Evolutionary conservation across 2,113 vertebrate genomes (phyloP), one percentile per base, ranked within the genome.

Genomic region (Megaleporinus macrocephalus): DNA sequence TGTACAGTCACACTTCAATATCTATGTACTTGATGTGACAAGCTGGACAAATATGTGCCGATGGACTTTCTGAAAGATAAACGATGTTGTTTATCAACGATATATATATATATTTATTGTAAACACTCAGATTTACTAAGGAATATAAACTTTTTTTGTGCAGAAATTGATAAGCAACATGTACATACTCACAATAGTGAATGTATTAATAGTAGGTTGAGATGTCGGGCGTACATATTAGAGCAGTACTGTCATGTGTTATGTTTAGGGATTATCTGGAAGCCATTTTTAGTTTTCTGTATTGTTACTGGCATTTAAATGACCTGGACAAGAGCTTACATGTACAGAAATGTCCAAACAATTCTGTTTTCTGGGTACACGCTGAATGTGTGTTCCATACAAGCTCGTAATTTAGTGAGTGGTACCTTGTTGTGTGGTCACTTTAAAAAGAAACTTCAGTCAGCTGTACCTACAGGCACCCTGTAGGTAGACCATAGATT

Each of bases 171-270:
- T 30, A 13, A 7, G 18, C 27, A 65, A 53, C n/a, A 53, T 77
- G 61, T 66, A 33, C 16, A 26, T 79, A 68, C 30, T 0, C 22
- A 68, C 20, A 33, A 12, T 33, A 68, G 65, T 10, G 30, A 18
- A 36, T 36, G 33, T 33, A n/a, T 33, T 30, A 68, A 36, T 68
- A 68, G 7, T 20, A 36, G 65, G 29, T 11, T 16, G 7, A 29
- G 76, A 66, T 12, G 59, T n/a, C 22, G 59, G 41, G 13, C 6
- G 63, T 78, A 33, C 20, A 10, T 30, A 4, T 68, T 78, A 51
- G 44, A 53, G 51, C 13, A 47, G 44, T 77, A 18, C 36, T n/a
- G 41, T 77, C n/a, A 15, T 77, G 36, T 76, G n/a, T n/a, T n/a
- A 16, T 51, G 14, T 55, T 77, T 77, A 53, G 20, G 4, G 15